Percentiles rank a stretch among this genome's conserved stretches.
Conservation (phyloP, 2,113 vertebrate species). For the Coturnix japonica region DNA sequence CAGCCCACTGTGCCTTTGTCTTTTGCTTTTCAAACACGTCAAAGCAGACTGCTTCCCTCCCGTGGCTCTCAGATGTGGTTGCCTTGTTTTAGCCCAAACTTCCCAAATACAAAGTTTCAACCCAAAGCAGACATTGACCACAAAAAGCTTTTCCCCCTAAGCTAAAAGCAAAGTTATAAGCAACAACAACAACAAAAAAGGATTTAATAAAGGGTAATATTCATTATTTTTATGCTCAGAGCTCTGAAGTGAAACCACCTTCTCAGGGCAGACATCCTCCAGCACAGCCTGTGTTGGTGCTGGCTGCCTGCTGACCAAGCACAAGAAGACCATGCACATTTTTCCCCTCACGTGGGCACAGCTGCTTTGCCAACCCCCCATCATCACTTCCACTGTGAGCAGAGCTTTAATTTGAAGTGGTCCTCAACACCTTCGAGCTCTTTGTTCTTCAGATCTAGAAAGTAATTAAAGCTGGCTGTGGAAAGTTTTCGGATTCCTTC, state of each 20-base stretch:
- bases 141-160: conserved; percentile 5
- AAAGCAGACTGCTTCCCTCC: conserved; percentile 26
- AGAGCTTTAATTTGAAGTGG: neutral
- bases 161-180: conserved; percentile 10
- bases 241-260: conserved; percentile 57
- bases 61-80: conserved; percentile 21
- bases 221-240: neutral
- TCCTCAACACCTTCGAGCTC: neutral
- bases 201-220: conserved; percentile 63
- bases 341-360: conserved; percentile 8
- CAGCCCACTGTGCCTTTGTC: neutral
- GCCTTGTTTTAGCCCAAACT: conserved; percentile 32
- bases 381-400: accelerated
- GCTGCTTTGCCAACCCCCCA: neutral
- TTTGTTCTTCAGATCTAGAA: neutral
- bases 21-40: neutral
- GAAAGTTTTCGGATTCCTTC: neutral
- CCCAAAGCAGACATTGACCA: conserved; percentile 47
- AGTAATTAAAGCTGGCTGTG: neutral
- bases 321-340: neutral
- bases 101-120: conserved; percentile 46
- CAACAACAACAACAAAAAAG: conserved; percentile 22
- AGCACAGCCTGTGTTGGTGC: neutral
- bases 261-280: neutral
- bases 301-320: neutral